Evolutionary conservation across 2,888 invertebrate genomes (phyloP), one percentile per base, ranked within the genome.

Genomic region (Spilarctia lutea): DNA sequence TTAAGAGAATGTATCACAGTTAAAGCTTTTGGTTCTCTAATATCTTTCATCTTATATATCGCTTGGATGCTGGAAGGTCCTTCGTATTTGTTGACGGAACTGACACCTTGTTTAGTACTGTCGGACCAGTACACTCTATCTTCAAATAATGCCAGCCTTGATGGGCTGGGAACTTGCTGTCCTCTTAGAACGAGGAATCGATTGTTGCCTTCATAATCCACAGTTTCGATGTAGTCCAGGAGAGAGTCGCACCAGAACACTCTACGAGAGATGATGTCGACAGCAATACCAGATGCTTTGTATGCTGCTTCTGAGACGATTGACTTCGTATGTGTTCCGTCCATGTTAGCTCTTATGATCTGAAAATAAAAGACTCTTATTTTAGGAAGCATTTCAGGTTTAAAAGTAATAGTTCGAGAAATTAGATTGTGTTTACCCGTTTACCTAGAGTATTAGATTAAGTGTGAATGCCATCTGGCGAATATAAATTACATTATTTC

Each of bases 221-320:
- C 98, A 0, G 99, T 98, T 90, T 99, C 99, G 80, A 99, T 99
- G 90, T 99, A 99, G 94, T 99, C 99, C 73, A 99, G 94, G 24
- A 99, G 95, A 0, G 99, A 98, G 91, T 99, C 99, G 87, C 99
- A 99, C 99, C 99, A 99, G 94, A 98, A 99, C 13, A 99, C 97
- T 71, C 99, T 95, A 86, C 98, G 97, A 0, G 98, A 97, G 39
- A 99, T 97, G n/a, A 98, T 97, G 92, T 99, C 99, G 0, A 99
- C 97, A 0, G 99, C 97, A 18, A 99, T 97, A 7, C 99, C 99
- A 2, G 98, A 98, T 0, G 99, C 99, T 91, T 98, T 98, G 91
- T 99, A 99, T 0, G 99, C 98, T 0, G 99, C 99, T 88, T 99
- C 98, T 0, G 98, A 98, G 0, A 99, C 98, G 63, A 99, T 97